A percentile compares a stretch with the other conserved stretches of the same genome.
Conservation (phyloP, 2,888 invertebrate genomes). For the Arctia plantaginis region DNA sequence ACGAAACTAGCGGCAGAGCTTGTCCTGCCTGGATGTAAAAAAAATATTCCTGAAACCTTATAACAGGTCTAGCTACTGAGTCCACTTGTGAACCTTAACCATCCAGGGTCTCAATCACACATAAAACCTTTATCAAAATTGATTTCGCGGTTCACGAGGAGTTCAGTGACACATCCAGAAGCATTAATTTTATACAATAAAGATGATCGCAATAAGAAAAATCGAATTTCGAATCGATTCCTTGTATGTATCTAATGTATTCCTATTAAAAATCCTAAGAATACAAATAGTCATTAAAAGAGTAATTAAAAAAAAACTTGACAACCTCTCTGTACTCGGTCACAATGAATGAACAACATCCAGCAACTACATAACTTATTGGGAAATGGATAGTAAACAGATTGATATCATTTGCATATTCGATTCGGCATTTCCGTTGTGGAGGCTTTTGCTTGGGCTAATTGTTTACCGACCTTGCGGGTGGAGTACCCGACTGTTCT, state of each 20-base stretch:
- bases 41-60: neutral
- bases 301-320: constrained; percentile 44
- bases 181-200: neutral
- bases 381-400: constrained; percentile 65
- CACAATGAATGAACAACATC: constrained; percentile 80
- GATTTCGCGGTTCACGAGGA: neutral
- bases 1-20: too few species aligned
- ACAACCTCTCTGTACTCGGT: constrained; percentile 65
- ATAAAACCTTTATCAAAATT: neutral
- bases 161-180: too few species aligned
- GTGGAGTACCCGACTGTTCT: constrained; percentile 61
- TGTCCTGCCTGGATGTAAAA: neutral
- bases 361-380: constrained; percentile 59
- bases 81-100: too few species aligned
- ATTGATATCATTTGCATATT: constrained; percentile 79
- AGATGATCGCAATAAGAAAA: neutral
- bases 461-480: constrained; percentile 78
- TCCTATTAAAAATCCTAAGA: neutral
- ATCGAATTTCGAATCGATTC: neutral
- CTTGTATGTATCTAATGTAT: neutral
- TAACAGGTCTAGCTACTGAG: too few species aligned
- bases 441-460: constrained; percentile 64
- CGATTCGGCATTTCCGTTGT: constrained; percentile 81
- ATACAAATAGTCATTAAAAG: neutral
- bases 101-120: neutral